These are phyloP conservation scores for Drosophila buzzatii DNA, from an alignment of 2,888 invertebrate genomes.

Conservation along the genomic window DNA sequence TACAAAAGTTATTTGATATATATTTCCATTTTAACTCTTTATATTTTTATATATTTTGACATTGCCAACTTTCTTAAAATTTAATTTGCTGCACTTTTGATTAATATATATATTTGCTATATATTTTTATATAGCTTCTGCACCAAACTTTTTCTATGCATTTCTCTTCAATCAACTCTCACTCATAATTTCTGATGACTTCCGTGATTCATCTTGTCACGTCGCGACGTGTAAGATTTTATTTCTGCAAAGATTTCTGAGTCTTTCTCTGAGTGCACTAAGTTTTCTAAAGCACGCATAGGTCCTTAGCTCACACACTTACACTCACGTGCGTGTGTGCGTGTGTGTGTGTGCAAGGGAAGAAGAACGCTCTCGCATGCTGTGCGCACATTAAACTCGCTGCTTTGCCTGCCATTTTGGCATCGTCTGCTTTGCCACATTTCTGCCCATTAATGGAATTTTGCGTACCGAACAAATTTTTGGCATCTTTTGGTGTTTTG, in stretches of 20 bases:
- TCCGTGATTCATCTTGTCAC: neutral
- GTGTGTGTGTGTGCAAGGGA: slow-evolving; percentile 6
- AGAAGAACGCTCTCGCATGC: slow-evolving; percentile 15
- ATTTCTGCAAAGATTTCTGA: neutral
- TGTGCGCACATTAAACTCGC: slow-evolving; percentile 58
- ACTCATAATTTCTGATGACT: neutral
- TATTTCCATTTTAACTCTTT: too few species aligned
- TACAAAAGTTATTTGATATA: too few species aligned
- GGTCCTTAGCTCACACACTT: neutral
- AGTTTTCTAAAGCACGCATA: slow-evolving; percentile 30
- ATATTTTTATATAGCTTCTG: neutral
- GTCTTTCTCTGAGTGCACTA: slow-evolving; percentile 34
- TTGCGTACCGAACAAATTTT: slow-evolving; percentile 46
- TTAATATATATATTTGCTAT: too few species aligned
- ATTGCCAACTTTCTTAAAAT: too few species aligned
- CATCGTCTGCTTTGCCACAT: slow-evolving; percentile 62
- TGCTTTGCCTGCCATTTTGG: slow-evolving; percentile 56
- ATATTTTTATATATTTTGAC: too few species aligned
- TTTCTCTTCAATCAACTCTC: neutral
- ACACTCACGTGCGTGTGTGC: neutral
- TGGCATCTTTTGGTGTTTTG: slow-evolving; percentile 46
- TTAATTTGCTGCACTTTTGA: too few species aligned
- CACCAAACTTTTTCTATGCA: neutral
- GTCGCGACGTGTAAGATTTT: neutral
- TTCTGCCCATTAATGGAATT: slow-evolving; percentile 72